phyloP scores from a whole-genome alignment of 2,113 vertebrate genomes.

The Thamnophis sirtalis region DNA sequence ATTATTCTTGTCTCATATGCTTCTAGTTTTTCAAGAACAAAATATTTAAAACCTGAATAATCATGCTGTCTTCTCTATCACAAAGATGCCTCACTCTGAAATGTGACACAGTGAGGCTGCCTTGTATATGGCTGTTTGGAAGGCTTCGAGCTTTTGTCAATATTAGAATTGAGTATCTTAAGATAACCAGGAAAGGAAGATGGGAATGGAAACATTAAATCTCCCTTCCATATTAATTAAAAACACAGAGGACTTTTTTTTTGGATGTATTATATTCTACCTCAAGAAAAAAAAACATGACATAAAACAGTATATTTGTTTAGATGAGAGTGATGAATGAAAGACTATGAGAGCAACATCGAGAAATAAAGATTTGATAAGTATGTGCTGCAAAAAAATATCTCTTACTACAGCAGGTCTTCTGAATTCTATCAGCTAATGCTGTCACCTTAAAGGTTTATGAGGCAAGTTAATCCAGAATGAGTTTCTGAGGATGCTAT shows the following conservation, averaged over 20 bases:
- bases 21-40: not conserved
- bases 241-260: not conserved
- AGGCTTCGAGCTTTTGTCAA: not conserved
- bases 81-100: not conserved
- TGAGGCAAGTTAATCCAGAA: not conserved
- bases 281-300: slow-evolving; percentile 19
- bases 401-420: slow-evolving; percentile 10
- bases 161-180: not conserved
- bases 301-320: slow-evolving; percentile 30
- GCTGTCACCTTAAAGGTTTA: not conserved
- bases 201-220: not conserved
- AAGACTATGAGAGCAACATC: slow-evolving; percentile 11
- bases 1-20: not conserved
- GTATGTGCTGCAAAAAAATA: not conserved
- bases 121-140: not conserved
- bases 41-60: not conserved
- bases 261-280: not conserved
- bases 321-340: slow-evolving; percentile 29
- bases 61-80: not conserved
- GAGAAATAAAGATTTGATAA: slow-evolving; percentile 9
- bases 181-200: not conserved
- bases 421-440: not conserved
- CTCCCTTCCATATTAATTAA: not conserved
- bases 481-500: not conserved
- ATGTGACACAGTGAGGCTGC: not conserved